phyloP scores from a whole-genome alignment of 2,888 invertebrate genomes.

The Tricholauxania praeusta region DNA sequence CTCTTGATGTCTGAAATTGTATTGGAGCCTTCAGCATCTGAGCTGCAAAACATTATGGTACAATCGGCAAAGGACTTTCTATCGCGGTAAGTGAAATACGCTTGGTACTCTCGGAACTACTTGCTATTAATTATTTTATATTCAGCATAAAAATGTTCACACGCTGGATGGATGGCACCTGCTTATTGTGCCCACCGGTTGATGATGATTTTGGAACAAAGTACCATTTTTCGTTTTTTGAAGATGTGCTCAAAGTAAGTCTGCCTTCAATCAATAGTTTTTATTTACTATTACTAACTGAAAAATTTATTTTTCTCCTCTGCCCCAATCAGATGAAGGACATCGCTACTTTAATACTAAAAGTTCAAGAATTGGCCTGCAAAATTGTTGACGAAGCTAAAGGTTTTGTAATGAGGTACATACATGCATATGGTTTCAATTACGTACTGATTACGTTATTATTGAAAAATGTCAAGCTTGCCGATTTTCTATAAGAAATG shows the following conservation, averaged over 20 bases:
- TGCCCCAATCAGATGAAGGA: slow-evolving; percentile 73
- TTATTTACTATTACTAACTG: slow-evolving; percentile 64
- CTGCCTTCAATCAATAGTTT: background rate
- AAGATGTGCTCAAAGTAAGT: slow-evolving; percentile 79
- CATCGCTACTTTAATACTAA: slow-evolving; percentile 76
- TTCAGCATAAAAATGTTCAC: slow-evolving; percentile 79
- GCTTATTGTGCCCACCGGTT: slow-evolving; percentile 74
- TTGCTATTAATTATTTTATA: slow-evolving; percentile 1
- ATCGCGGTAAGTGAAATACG: slow-evolving; percentile 71
- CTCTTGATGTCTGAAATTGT: slow-evolving; percentile 82
- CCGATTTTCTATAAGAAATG: too few relatives aligned
- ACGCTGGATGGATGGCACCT: slow-evolving; percentile 89
- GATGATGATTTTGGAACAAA: slow-evolving; percentile 67
- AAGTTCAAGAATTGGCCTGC: slow-evolving; percentile 77
- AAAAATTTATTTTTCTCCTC: background rate
- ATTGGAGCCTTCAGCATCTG: slow-evolving; percentile 79
- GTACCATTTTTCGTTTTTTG: slow-evolving; percentile 81
- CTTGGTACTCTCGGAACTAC: background rate
- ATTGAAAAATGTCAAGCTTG: too few relatives aligned
- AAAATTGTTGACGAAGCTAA: slow-evolving; percentile 76
- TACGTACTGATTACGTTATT: too few relatives aligned
- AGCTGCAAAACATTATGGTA: slow-evolving; percentile 82
- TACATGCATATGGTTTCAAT: too few relatives aligned
- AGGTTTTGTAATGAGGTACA: slow-evolving; percentile 72
- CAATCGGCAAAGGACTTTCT: slow-evolving; percentile 82